Evolutionary conservation across 2,113 vertebrate species (phyloP), one percentile per base, ranked within the genome.

Genomic region (Scopus umbretta): DNA sequence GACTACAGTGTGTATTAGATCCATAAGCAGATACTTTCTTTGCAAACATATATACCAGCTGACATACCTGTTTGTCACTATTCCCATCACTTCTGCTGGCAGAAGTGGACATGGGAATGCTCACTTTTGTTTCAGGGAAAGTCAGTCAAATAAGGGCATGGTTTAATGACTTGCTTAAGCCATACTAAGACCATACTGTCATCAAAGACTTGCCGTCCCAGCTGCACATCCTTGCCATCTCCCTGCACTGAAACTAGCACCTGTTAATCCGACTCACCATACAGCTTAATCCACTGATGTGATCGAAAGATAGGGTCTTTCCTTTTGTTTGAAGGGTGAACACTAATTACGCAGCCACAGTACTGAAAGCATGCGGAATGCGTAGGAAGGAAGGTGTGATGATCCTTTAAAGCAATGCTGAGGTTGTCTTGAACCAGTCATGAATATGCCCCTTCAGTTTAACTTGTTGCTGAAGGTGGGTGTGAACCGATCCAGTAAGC

Each of bases 371-470:
- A 17, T 3, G 9, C 38, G 36, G 36, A 30, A 15, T 45, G 13
- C 2, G 0, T 11, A 30, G 22, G n/a, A 21, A 58, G 40, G 56
- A 61, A 59, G 59, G 80, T 34, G 16, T 2, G 1, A 14, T 0
- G 7, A 43, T 62, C 53, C 42, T 56, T 85, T 6, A 67, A 19
- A 68, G 80, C 27, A 38, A 21, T 9, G 22, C 42, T 55, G 38
- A 70, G 67, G 21, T 11, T 42, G n/a, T 61, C 72, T 36, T 20
- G 43, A 71, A 36, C 10, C 17, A 21, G 11, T 30, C 38, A 14
- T 7, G 34, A 52, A 36, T 14, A 21, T 12, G 18, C 47, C n/a
- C 43, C 38, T 66, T 61, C 47, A 16, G 53, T 40, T 68, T 30
- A n/a, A 61, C 61, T 36, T 42, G 26, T 6, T 63, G 70, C 36